A percentile compares a stretch with the other conserved stretches of the same genome.
phyloP scores from a whole-genome alignment of 2,113 vertebrate genomes.

The Turnix velox region DNA sequence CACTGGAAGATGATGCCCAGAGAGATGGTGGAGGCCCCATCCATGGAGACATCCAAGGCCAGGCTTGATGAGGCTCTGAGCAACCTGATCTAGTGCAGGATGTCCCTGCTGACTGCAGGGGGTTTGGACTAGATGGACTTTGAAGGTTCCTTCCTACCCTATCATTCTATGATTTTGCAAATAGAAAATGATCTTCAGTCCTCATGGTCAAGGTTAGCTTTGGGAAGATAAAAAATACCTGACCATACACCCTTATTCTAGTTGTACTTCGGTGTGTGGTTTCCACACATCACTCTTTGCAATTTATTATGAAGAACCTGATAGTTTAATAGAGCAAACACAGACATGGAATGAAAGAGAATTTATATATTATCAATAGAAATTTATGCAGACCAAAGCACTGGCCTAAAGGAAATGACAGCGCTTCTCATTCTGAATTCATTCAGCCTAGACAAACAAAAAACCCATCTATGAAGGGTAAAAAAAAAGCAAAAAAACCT shows the following conservation, averaged over 20 bases:
- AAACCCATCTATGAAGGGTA: constrained; percentile 48
- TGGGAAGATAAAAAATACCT: not conserved
- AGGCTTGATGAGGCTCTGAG: no score
- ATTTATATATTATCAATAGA: constrained; percentile 15
- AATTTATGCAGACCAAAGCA: constrained; percentile 27
- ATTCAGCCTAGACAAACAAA: constrained; percentile 65
- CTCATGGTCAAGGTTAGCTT: not conserved
- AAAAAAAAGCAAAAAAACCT: no score
- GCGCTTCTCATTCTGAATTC: constrained; percentile 45
- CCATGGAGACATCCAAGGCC: no score
- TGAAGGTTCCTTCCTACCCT: no score
- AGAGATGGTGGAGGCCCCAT: no score
- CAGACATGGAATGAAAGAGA: not conserved
- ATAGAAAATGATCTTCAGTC: not conserved
- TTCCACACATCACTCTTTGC: not conserved
- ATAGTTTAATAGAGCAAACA: constrained; percentile 6
- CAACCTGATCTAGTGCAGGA: no score
- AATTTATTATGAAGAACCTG: not conserved
- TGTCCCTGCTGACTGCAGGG: no score
- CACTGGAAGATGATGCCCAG: no score
- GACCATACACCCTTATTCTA: not conserved
- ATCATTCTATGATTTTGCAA: not conserved
- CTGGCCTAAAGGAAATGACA: constrained; percentile 56
- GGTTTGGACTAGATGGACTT: no score
- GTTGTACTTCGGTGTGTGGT: not conserved